Evolutionary conservation across 2,888 invertebrate genomes (phyloP).

Genomic region (Cosmia pyralina): DNA sequence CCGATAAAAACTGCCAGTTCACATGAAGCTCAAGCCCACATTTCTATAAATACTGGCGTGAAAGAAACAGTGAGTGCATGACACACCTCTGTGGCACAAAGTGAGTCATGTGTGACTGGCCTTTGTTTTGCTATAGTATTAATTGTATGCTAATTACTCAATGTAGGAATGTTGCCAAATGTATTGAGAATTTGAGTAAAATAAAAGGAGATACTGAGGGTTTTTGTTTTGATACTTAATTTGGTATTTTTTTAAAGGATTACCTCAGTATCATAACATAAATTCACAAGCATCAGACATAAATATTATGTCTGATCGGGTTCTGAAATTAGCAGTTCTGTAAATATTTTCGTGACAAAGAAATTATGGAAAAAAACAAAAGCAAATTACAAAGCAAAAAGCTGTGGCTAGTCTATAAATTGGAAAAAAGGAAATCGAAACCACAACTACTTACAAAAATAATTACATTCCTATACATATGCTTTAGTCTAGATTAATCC

Average conservation of each 20-base stretch:
- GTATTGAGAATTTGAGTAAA: conserved; percentile 6
- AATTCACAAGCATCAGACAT: no score
- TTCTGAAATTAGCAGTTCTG: no score
- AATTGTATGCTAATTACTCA: conserved; percentile 61
- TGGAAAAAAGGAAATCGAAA: neutral
- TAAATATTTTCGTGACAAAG: neutral
- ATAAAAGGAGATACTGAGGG: neutral
- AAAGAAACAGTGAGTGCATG: conserved; percentile 30
- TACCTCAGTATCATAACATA: no score
- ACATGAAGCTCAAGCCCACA: neutral
- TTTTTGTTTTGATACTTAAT: neutral
- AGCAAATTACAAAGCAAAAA: neutral
- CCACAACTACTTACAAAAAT: conserved; percentile 1
- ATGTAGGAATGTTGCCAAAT: conserved; percentile 44
- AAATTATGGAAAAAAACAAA: neutral
- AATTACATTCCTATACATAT: conserved; percentile 2
- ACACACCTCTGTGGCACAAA: conserved; percentile 39
- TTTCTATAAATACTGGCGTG: conserved; percentile 23
- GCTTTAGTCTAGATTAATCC: conserved; percentile 34
- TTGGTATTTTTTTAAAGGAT: neutral
- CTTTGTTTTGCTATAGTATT: conserved; percentile 45
- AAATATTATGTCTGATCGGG: no score
- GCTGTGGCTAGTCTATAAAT: no score
- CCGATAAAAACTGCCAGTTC: neutral
- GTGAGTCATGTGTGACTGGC: conserved; percentile 39